Base-by-base conservation (phyloP, 1,140 invertebrate genomes). In the Habropoda laboriosa region DNA sequence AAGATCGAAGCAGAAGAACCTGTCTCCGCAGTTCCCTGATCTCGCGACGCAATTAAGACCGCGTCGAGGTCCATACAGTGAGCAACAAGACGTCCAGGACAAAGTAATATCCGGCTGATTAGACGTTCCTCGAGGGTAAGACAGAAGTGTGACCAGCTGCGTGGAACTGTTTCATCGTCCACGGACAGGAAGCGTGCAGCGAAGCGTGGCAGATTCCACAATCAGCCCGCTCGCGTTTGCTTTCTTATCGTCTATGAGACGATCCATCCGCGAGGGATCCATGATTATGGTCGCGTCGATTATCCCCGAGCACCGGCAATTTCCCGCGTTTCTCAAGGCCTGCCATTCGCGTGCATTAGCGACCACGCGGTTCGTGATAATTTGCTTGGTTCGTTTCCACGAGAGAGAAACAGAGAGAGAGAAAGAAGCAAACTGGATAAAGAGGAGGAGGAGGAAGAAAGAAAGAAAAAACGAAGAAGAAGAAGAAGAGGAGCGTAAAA, bases 121-220 rank as follows among this genome's bases (percentile, higher is more conserved):
- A 70, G 55, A 71, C 42, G 42, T 68, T 24, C 45, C 30, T 42
- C 63, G 58, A 45, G 42, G 5, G 8, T 40, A 66, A 30, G 40
- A 55, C 40, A 32, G 32, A 35, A n/a, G 35, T 30, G 40, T 38
- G 35, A 61, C 60, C 24, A 27, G 0, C 10, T 35, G 35, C 16
- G 16, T 16, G n/a, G 18, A n/a, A 57, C 24, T 4, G 7, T 40
- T 18, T 7, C 55, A 24, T 30, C 13, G 24, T 0, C 5, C 24
- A n/a, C 27, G 18, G 30, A 58, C 42, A 40, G 51, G 74, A 40
- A 70, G 38, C 71, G 77, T 0, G 53, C 78, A 66, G 76, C 83
- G 67, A 32, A 45, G 71, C 78, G 63, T 82, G 55, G 51, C 72
- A 30, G 49, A 73, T 72, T 73, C 67, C 73, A 51, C 72, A 63